Evolutionary conservation across 23 tunicate genomes (phyloP).

Genomic region (Ciona savignyi): DNA sequence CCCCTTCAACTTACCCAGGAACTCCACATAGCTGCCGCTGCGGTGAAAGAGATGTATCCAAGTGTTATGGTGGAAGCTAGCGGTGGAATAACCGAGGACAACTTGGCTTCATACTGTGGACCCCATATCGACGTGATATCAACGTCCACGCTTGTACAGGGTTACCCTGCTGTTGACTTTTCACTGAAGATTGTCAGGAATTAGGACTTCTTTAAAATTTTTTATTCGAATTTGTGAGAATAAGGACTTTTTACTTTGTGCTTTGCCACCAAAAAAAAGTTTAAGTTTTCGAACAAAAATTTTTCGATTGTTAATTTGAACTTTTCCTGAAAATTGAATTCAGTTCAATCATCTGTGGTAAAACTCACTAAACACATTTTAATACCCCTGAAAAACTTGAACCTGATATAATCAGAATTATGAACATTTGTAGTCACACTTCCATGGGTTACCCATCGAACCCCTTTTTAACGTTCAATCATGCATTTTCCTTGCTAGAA

Average conservation of each 20-base stretch:
- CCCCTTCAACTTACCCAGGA: conserved; percentile 25
- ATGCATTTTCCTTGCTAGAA: too few relatives aligned
- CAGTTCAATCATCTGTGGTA: too few relatives aligned
- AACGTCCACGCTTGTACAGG: conserved; percentile 56
- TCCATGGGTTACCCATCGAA: too few relatives aligned
- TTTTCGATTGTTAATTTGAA: not conserved
- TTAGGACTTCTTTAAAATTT: not conserved
- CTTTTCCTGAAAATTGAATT: not conserved
- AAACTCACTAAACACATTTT: too few relatives aligned
- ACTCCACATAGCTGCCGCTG: conserved; percentile 20
- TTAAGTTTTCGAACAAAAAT: too few relatives aligned
- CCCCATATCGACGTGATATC: conserved; percentile 59
- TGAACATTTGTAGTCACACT: too few relatives aligned
- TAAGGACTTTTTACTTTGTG: too few relatives aligned
- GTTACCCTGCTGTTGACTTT: conserved; percentile 54
- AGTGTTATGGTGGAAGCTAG: conserved; percentile 55
- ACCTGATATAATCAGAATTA: too few relatives aligned
- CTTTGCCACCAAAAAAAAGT: too few relatives aligned
- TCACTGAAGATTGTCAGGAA: conserved; percentile 49
- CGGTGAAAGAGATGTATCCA: conserved; percentile 27
- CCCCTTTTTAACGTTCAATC: too few relatives aligned
- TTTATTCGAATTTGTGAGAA: not conserved
- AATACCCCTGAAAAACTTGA: too few relatives aligned
- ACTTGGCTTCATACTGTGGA: conserved; percentile 34
- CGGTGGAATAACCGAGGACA: conserved; percentile 52